These are phyloP conservation scores for Lepas anatifera DNA, from an alignment of 2,888 invertebrate genomes.

Conservation along the genomic window DNA sequence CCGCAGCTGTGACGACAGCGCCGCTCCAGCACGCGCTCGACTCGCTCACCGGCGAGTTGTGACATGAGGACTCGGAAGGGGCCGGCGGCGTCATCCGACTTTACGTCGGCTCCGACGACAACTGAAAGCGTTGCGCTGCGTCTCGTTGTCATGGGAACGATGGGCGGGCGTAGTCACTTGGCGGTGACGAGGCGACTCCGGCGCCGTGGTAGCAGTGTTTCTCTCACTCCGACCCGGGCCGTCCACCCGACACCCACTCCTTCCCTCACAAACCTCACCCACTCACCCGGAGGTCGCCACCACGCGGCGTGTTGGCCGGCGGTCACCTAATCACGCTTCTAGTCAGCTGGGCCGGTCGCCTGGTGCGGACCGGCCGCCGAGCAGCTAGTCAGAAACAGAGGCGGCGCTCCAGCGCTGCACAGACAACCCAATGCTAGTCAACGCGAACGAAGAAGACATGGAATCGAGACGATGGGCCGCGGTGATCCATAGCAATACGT, in stretches of 20 bases:
- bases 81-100: conserved; percentile 17
- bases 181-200: too few relatives aligned
- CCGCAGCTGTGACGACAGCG: conserved; percentile 15
- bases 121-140: too few relatives aligned
- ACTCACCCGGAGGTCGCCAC: background rate
- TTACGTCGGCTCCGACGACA: conserved; percentile 6
- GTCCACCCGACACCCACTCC: background rate
- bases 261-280: background rate
- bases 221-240: too few relatives aligned
- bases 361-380: background rate
- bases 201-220: too few relatives aligned
- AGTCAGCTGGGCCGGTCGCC: background rate
- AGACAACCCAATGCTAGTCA: too few relatives aligned
- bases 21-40: conserved; percentile 14
- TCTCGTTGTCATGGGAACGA: too few relatives aligned
- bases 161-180: too few relatives aligned
- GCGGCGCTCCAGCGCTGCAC: too few relatives aligned
- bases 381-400: conserved; percentile 10
- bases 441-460: background rate
- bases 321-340: background rate
- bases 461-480: background rate
- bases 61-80: conserved; percentile 16
- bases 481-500: conserved; percentile 11
- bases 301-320: background rate
- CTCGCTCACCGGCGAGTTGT: conserved; percentile 14